phyloP scores from a whole-genome alignment of 2,113 vertebrate genomes.

The Heterotilapia buettikoferi region DNA sequence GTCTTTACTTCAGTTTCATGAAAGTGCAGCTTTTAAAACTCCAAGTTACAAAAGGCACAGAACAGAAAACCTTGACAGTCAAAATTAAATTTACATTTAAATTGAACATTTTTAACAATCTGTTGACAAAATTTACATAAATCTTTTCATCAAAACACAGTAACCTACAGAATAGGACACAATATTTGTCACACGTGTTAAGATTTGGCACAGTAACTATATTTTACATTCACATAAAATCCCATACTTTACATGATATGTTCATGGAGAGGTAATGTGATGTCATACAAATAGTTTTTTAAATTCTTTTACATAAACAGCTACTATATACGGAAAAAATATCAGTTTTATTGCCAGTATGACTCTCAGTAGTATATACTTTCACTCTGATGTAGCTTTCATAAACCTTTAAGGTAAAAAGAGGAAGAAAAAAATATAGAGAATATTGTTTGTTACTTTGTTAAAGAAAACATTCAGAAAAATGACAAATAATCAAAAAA shows the following conservation, averaged over 20 bases:
- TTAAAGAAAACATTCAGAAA: constrained; percentile 18
- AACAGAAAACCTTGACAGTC: constrained; percentile 27
- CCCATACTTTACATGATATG: constrained; percentile 31
- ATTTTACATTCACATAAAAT: constrained; percentile 45
- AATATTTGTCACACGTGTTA: constrained; percentile 30
- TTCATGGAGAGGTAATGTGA: constrained; percentile 37
- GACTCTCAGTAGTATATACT: not conserved
- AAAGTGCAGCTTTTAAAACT: constrained; percentile 1
- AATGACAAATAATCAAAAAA: constrained; percentile 23
- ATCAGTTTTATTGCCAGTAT: constrained; percentile 53
- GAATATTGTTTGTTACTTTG: constrained; percentile 10
- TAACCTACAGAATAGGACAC: constrained; percentile 34
- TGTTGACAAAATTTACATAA: constrained; percentile 22
- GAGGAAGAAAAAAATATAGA: constrained; percentile 38
- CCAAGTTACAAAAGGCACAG: constrained; percentile 43
- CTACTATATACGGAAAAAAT: constrained; percentile 14
- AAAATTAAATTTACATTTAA: not conserved
- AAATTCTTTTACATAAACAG: constrained; percentile 1
- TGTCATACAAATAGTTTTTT: not conserved
- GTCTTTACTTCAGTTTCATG: not conserved
- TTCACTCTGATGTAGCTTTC: constrained; percentile 11
- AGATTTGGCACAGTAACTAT: constrained; percentile 43
- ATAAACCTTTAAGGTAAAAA: constrained; percentile 43
- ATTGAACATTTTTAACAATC: constrained; percentile 3
- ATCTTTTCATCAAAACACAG: constrained; percentile 22